These are phyloP conservation scores for Callimorpha dominula DNA, from an alignment of 2,888 invertebrate species.

Conservation along the genomic window DNA sequence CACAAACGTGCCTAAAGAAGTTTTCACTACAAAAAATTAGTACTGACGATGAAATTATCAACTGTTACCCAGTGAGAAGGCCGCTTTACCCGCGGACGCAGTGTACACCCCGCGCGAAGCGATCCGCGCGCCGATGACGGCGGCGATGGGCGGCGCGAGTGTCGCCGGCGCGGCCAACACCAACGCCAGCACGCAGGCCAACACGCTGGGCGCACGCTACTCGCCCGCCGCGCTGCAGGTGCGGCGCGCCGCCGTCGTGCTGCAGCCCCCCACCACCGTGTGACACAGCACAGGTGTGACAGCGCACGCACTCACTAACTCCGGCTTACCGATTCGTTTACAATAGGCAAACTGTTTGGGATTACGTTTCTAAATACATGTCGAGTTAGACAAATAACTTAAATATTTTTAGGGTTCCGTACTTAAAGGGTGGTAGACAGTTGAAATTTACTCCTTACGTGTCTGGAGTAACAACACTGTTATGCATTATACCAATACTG, in stretches of 20 bases:
- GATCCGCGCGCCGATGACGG: constrained; percentile 72
- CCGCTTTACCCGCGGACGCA: constrained; percentile 91
- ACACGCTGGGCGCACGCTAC: constrained; percentile 87
- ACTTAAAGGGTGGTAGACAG: too few species aligned
- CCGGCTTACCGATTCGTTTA: constrained; percentile 1
- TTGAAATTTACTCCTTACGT: too few species aligned
- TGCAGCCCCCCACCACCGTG: constrained; percentile 95
- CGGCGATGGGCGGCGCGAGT: constrained; percentile 86
- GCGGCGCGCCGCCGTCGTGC: constrained; percentile 95
- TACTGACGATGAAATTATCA: background rate
- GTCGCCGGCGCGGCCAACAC: constrained; percentile 88
- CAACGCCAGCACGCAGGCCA: background rate
- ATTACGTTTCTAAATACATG: too few species aligned
- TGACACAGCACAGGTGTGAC: constrained; percentile 67
- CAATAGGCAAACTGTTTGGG: constrained; percentile 9
- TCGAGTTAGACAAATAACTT: background rate
- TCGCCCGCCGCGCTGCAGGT: constrained; percentile 94
- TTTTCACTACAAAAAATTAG: too few species aligned
- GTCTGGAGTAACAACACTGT: too few species aligned
- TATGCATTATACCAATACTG: too few species aligned
- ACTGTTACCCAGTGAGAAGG: constrained; percentile 72
- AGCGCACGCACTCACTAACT: constrained; percentile 50
- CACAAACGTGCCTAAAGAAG: too few species aligned
- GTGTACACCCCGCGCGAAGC: constrained; percentile 90
- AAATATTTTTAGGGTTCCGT: too few species aligned